Base-by-base conservation (phyloP, 2,888 invertebrate genomes). In the Theodoxus fluviatilis region DNA sequence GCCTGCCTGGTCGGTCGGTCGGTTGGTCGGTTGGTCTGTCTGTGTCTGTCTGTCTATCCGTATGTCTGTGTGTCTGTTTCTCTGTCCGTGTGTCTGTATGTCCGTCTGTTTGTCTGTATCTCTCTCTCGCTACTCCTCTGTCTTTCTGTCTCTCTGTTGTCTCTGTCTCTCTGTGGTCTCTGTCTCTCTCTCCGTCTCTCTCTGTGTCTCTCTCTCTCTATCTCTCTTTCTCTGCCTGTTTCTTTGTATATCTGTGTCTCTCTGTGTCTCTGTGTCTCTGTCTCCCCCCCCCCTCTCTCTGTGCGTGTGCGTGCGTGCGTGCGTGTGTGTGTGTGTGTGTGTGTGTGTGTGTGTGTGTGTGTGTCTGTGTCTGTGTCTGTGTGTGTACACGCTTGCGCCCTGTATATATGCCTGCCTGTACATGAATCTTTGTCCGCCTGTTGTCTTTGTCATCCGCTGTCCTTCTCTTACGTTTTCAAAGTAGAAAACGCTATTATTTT, bases 321-420 rank as follows among this genome's bases (percentile, higher is more conserved):
- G 33, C 64, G 1, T 49, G 12, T 52, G 38, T 71, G 55, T 64
- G 35, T 69, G 67, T 59, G 57, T 73, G 61, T 59, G 55, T 74
- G 35, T 71, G 61, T 64, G 35, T 67, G 67, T 65, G 59, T 70
- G 63, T 68, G 57, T 72, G 66, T 71, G 57, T 69, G 63, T 71
- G 43, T 64, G 33, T 64, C 33, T 64, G 28, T 49, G 40, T 52
- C 59, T 63, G 28, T 57, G 31, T 63, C 0, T 68, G 2, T 67
- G 28, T 9, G 25, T 67, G 35, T 66, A 37, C 28, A 18, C 28
- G 52, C 33, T n/a, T 55, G 6, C 33, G 67, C 22, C n/a, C 3
- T 31, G 52, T 33, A 25, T 47, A 40, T 47, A 31, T 33, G 52
- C 47, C 52, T 31, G 22, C 33, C 38, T 65, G 43, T 47, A 4